Conservation (phyloP, 2,113 vertebrate genomes). For the Progne subis region DNA sequence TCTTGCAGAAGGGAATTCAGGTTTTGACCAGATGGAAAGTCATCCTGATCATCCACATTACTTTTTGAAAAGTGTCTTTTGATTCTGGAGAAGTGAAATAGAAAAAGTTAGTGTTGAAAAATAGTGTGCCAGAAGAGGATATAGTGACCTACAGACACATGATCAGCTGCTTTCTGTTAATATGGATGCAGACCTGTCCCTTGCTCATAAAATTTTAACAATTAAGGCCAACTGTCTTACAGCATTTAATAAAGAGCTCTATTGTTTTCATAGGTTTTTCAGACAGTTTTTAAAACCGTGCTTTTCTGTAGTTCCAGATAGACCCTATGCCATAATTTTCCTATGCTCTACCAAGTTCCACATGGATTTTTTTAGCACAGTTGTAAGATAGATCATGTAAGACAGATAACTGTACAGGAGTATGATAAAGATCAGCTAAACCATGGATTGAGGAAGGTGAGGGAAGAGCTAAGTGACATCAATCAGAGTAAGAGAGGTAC, state of each 20-base stretch:
- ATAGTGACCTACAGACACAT: neutral
- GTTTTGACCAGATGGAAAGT: neutral
- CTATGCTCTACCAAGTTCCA: neutral
- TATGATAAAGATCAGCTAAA: neutral
- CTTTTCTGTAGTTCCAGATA: neutral
- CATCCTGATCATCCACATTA: neutral
- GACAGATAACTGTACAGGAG: neutral
- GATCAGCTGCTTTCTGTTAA: neutral
- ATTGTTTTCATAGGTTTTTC: neutral
- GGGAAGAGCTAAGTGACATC: neutral
- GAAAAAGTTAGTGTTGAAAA: neutral
- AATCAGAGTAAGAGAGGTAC: neutral
- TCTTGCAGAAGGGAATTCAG: neutral
- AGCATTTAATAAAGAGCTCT: neutral
- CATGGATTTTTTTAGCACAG: neutral
- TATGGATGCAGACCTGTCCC: neutral
- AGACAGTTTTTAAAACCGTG: neutral
- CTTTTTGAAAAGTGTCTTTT: neutral
- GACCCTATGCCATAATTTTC: neutral
- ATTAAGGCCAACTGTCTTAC: neutral
- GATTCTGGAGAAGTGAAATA: neutral
- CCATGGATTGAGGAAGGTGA: neutral
- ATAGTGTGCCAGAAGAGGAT: neutral
- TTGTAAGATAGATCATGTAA: neutral
- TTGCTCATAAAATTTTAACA: neutral